Percentiles rank a stretch among this genome's conserved stretches.
Evolutionary conservation across 1,140 invertebrate genomes (phyloP).

Genomic region (Drosophila burlai): DNA sequence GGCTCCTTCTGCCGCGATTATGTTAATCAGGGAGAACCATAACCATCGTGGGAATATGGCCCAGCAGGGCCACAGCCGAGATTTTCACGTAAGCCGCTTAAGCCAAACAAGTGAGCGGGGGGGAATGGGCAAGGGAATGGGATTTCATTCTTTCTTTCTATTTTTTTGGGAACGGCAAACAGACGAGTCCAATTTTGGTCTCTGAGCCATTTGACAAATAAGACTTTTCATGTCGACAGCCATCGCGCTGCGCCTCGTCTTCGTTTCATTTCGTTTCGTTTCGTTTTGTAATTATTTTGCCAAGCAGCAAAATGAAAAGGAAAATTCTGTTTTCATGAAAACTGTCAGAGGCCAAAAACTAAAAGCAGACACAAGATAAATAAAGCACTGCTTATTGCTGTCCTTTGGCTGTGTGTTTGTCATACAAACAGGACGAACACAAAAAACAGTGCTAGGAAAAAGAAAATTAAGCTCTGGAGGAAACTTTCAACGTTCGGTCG

Average conservation of each 20-base stretch:
- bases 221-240: constrained; percentile 53
- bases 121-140: not conserved
- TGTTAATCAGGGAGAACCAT: constrained; percentile 56
- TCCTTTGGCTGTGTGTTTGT: constrained; percentile 50
- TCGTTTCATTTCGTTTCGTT: constrained; percentile 28
- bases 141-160: constrained; percentile 2
- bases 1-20: constrained; percentile 57
- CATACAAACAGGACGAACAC: constrained; percentile 29
- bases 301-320: constrained; percentile 48
- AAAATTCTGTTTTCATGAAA: constrained; percentile 59
- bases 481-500: constrained; percentile 58
- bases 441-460: constrained; percentile 20
- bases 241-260: constrained; percentile 22
- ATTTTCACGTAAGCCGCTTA: constrained; percentile 65
- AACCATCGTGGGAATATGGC: constrained; percentile 58
- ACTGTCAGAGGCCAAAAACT: constrained; percentile 62
- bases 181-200: constrained; percentile 43
- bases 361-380: constrained; percentile 65
- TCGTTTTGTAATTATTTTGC: constrained; percentile 64
- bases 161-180: constrained; percentile 17
- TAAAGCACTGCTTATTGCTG: constrained; percentile 55
- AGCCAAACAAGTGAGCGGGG: constrained; percentile 25
- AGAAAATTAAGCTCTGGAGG: constrained; percentile 39
- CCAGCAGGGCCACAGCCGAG: constrained; percentile 16
- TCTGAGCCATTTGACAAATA: constrained; percentile 55